phyloP scores from a whole-genome alignment of 2,797 vertebrate species.

The Centropyge bicolor region DNA sequence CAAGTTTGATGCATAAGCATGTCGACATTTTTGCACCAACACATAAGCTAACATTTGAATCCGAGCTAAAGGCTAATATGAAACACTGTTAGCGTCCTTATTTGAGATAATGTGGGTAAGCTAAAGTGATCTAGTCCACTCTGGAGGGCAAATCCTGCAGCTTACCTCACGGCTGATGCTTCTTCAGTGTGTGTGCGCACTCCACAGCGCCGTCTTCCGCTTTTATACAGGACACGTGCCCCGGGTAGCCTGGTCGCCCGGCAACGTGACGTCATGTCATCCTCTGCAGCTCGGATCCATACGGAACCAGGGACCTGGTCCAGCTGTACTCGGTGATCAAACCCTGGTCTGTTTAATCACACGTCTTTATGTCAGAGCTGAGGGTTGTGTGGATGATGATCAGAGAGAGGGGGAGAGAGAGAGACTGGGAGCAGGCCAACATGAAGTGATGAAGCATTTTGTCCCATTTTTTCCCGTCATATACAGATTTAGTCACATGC shows the following conservation, averaged over 20 bases:
- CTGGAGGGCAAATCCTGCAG: accelerated
- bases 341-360: not conserved
- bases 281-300: slow-evolving; percentile 64
- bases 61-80: not conserved
- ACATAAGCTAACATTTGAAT: not conserved
- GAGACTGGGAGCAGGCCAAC: not conserved
- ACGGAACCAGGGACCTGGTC: slow-evolving; percentile 60
- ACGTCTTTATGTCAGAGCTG: not conserved
- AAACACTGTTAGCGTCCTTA: not conserved
- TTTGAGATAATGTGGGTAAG: accelerated
- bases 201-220: not conserved
- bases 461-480: not conserved
- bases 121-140: accelerated
- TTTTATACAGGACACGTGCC: slow-evolving; percentile 76
- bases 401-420: not conserved
- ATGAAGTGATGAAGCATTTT: slow-evolving; percentile 40
- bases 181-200: slow-evolving; percentile 67
- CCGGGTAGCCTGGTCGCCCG: slow-evolving; percentile 67
- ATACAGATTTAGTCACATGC: not conserved
- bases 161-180: slow-evolving; percentile 76
- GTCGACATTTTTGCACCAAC: not conserved
- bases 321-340: not conserved
- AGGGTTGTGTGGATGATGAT: not conserved
- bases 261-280: slow-evolving; percentile 77
- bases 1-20: no score